Evolutionary conservation across 2,888 invertebrate genomes (phyloP), one percentile per base, ranked within the genome.

Genomic region (Empis stercorea): DNA sequence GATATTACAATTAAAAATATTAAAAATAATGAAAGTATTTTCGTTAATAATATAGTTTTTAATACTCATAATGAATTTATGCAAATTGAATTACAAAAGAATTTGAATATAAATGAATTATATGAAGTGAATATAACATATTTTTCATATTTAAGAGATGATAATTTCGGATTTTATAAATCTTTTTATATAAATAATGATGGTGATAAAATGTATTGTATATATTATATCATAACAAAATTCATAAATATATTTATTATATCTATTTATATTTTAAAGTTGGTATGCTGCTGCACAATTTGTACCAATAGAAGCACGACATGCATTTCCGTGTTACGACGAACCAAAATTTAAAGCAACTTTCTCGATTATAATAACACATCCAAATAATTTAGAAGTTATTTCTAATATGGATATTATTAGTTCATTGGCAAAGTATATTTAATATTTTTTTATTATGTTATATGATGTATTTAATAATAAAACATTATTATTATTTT

Each of bases 311-410:
- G 70, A 72, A 44, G 79, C 80, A 1, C 73, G 81, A 2, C 69
- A 71, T 20, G 80, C 78, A 0, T 83, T 84, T 61, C 84, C 84
- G 0, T 84, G 83, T 57, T 83, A 78, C 59, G 85, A 85, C 55
- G 82, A 83, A 58, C 84, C 84, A 0, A 68, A 65, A 0, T 59
- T 74, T 14, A 83, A 82, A 56, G 81, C 84, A 0, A 61, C 64
- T 2, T 84, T 81, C 60, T 65, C 73, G 11, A 73, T 81, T 16
- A 73, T 70, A 10, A 74, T 83, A 43, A 75, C 66, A 37, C 73
- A 79, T 14, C 70, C 72, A 2, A 49, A 50, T 0, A 52, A 51
- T 0, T 60, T 60, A 2, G 44, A n/a, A 0, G 64, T 61, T 1
- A 51, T 70, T 15, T 65, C 67, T 0, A 39, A 39, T 39, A 10